Percentiles rank a stretch among this genome's conserved stretches.
Conservation (phyloP, 2,888 invertebrate species). For the Strigamia crassipes region DNA sequence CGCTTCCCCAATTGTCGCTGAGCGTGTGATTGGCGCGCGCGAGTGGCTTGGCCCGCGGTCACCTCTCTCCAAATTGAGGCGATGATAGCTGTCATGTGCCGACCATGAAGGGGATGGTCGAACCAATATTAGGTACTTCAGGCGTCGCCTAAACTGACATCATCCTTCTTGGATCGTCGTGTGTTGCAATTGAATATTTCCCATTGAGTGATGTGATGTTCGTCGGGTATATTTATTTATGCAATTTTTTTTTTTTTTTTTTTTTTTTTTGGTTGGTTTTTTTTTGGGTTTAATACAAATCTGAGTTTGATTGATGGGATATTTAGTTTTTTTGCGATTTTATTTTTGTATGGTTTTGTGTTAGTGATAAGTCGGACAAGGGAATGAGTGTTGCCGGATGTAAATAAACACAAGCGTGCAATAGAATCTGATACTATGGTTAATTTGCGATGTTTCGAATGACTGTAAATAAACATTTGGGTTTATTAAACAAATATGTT, state of each 20-base stretch:
- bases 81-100: slow-evolving; percentile 45
- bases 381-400: background rate
- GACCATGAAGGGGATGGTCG: slow-evolving; percentile 33
- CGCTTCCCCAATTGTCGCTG: slow-evolving; percentile 37
- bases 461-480: slow-evolving; percentile 6
- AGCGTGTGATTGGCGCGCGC: slow-evolving; percentile 43
- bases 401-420: slow-evolving; percentile 19
- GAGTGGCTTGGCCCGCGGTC: slow-evolving; percentile 45
- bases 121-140: slow-evolving; percentile 24
- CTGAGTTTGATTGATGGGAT: background rate
- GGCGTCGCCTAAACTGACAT: slow-evolving; percentile 15
- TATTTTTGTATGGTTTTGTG: background rate
- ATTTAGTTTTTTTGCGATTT: background rate
- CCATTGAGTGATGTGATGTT: background rate
- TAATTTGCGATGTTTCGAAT: background rate
- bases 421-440: slow-evolving; percentile 16
- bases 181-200: slow-evolving; percentile 17
- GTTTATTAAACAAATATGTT: background rate
- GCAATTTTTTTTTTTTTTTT: background rate
- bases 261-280: too few relatives aligned
- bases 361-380: slow-evolving; percentile 1
- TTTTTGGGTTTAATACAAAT: too few relatives aligned
- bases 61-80: slow-evolving; percentile 44
- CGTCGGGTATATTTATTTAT: background rate
- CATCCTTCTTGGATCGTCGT: background rate